These are phyloP conservation scores for Tetranychus cinnabarinus DNA, from an alignment of 1,140 invertebrate species.

Conservation along the genomic window DNA sequence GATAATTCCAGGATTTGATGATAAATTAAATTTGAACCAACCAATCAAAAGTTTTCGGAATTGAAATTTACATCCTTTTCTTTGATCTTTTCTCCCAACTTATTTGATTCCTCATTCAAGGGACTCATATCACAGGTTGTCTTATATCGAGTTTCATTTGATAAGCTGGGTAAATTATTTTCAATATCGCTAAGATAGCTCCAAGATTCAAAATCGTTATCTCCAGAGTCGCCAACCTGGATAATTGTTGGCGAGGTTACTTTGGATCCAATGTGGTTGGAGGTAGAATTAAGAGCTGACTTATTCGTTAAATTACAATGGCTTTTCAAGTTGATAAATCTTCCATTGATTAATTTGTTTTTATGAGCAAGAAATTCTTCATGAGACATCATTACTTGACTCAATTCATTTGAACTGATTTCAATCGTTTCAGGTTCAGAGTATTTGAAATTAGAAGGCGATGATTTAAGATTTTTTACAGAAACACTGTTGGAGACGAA, in stretches of 20 bases:
- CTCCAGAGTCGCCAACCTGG: not conserved
- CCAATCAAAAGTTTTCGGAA: no score
- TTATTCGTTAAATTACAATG: not conserved
- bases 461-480: not conserved
- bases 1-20: no score
- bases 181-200: not conserved
- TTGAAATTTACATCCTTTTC: no score
- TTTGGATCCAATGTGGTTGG: not conserved
- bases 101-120: no score
- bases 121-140: no score
- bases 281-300: not conserved
- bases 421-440: constrained; percentile 5
- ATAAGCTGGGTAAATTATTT: not conserved
- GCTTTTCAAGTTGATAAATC: not conserved
- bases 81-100: no score
- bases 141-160: not conserved
- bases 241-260: not conserved
- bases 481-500: not conserved
- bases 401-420: constrained; percentile 3
- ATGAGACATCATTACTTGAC: constrained; percentile 4
- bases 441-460: no score
- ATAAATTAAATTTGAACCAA: no score
- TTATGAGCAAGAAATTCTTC: constrained; percentile 1
- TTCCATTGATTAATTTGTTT: not conserved
- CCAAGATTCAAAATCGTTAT: not conserved